phyloP scores from a whole-genome alignment of 2,113 vertebrate species.

The Camelus dromedarius region DNA sequence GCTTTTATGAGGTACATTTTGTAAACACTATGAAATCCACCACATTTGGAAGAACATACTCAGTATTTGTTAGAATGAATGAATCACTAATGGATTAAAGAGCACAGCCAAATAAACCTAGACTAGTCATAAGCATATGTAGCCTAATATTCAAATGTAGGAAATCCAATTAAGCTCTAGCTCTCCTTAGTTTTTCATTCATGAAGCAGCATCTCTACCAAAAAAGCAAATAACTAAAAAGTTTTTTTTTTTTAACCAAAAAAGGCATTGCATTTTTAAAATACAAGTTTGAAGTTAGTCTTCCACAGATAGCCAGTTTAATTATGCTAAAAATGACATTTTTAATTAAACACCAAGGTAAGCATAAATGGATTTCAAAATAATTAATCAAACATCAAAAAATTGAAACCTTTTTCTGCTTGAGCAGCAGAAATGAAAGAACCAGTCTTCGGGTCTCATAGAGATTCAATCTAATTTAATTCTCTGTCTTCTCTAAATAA shows the following conservation, averaged over 20 bases:
- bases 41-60: conserved; percentile 80
- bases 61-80: conserved; percentile 87
- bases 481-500: conserved; percentile 96
- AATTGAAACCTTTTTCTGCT: conserved; percentile 94
- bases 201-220: conserved; percentile 85
- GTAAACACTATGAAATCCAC: conserved; percentile 82
- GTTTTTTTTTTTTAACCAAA: conserved; percentile 89
- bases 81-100: conserved; percentile 84
- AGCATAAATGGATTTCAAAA: conserved; percentile 98
- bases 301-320: conserved; percentile 96
- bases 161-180: conserved; percentile 86
- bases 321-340: conserved; percentile 99
- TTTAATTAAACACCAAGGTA: conserved; percentile 99
- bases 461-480: conserved; percentile 96
- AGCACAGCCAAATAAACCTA: conserved; percentile 85
- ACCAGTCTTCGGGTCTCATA: conserved; percentile 93
- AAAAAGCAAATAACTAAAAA: conserved; percentile 91
- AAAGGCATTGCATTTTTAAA: conserved; percentile 85
- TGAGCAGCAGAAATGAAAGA: conserved; percentile 95
- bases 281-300: conserved; percentile 92
- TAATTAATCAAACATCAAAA: conserved; percentile 98
- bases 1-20: conserved; percentile 80
- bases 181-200: conserved; percentile 87
- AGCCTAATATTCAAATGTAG: conserved; percentile 86
- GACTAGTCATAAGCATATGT: conserved; percentile 84